phyloP scores from a whole-genome alignment of 2,797 vertebrate species.

The Rhinoraja longicauda region DNA sequence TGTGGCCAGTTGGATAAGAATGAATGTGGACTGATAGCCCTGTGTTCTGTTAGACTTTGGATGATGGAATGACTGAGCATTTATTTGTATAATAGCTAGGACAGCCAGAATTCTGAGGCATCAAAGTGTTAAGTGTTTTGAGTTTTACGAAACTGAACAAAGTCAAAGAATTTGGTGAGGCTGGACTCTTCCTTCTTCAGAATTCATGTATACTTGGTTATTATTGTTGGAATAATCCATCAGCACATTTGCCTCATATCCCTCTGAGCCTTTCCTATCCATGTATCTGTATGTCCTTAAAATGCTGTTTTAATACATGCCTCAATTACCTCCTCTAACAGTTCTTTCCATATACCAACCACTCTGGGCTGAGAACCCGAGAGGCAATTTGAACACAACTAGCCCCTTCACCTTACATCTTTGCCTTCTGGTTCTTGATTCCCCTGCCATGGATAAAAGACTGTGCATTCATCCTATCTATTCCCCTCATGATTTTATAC shows the following conservation, averaged over 20 bases:
- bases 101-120: not conserved
- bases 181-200: not conserved
- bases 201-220: not conserved
- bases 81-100: not conserved
- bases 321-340: too few relatives aligned
- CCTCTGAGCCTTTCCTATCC: too few relatives aligned
- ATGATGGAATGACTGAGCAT: not conserved
- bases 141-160: not conserved
- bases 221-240: not conserved
- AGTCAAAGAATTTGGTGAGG: not conserved
- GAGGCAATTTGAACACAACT: too few relatives aligned
- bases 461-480: too few relatives aligned
- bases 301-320: too few relatives aligned
- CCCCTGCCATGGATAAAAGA: too few relatives aligned
- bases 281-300: too few relatives aligned
- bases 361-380: too few relatives aligned
- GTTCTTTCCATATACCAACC: too few relatives aligned
- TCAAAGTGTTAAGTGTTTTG: not conserved
- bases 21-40: not conserved
- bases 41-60: not conserved
- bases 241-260: not conserved
- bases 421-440: too few relatives aligned
- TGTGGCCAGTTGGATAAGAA: not conserved
- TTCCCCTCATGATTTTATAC: too few relatives aligned
- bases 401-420: too few relatives aligned